These are phyloP conservation scores for Sternarchorhynchus goeldii DNA, from an alignment of 2,797 vertebrate species.

Conservation along the genomic window DNA sequence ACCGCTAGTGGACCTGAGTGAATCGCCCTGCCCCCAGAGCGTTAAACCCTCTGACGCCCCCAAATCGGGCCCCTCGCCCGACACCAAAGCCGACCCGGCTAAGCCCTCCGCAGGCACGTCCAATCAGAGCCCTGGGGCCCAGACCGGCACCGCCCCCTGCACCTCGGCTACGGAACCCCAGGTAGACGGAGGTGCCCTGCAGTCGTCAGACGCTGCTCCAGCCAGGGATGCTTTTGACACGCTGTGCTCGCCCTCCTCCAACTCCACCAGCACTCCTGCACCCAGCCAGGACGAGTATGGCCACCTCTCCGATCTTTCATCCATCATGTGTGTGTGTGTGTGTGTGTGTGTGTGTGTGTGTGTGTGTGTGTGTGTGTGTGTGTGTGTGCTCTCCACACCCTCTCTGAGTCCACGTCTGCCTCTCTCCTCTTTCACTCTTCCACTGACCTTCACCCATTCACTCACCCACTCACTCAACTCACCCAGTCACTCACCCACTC, in stretches of 20 bases:
- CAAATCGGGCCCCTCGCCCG: conserved; percentile 60
- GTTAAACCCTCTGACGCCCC: conserved; percentile 68
- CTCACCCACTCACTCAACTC: background rate
- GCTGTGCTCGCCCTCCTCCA: conserved; percentile 72
- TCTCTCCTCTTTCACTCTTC: conserved; percentile 1
- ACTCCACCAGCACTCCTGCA: conserved; percentile 74
- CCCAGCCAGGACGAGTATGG: conserved; percentile 93
- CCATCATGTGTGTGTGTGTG: conserved; percentile 57
- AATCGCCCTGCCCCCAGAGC: conserved; percentile 70
- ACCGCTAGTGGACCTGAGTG: conserved; percentile 93
- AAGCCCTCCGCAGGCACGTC: conserved; percentile 70
- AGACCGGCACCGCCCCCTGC: conserved; percentile 57
- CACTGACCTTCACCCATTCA: conserved; percentile 25
- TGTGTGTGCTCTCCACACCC: conserved; percentile 44
- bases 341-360: conserved; percentile 56
- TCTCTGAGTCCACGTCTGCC: conserved; percentile 43
- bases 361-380: conserved; percentile 57
- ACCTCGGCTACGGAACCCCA: conserved; percentile 83
- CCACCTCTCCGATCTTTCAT: conserved; percentile 73
- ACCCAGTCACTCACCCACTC: conserved; percentile 4
- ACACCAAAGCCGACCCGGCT: conserved; percentile 57
- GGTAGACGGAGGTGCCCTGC: conserved; percentile 88
- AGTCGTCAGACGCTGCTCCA: conserved; percentile 84
- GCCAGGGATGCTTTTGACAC: conserved; percentile 86
- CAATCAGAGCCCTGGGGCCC: conserved; percentile 60